These are phyloP conservation scores for Calliphora vicina DNA, from an alignment of 1,140 invertebrate species.

Conservation along the genomic window DNA sequence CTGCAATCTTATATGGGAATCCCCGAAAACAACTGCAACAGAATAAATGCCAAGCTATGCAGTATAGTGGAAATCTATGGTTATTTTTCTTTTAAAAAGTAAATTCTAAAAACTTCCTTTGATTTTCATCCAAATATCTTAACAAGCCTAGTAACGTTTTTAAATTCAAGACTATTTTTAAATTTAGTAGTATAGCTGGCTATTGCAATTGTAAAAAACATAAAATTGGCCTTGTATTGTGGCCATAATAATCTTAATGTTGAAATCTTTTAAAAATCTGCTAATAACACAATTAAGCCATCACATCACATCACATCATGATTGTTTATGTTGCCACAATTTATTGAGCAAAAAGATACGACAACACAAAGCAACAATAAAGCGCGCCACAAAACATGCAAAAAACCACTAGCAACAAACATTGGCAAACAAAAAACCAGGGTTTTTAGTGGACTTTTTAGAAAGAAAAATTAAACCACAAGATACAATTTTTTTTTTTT, in stretches of 20 bases:
- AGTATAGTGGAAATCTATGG: too few species aligned
- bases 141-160: too few species aligned
- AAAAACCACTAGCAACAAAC: neutral
- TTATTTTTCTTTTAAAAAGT: too few species aligned
- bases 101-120: too few species aligned
- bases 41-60: too few species aligned
- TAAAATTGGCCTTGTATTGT: neutral
- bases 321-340: neutral
- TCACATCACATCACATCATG: neutral
- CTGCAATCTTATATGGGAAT: too few species aligned
- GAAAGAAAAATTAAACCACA: neutral
- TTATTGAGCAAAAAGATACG: neutral
- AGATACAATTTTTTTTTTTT: neutral
- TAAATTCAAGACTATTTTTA: too few species aligned
- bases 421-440: neutral
- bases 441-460: neutral
- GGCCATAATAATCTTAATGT: neutral
- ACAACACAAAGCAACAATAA: neutral
- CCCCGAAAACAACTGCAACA: too few species aligned
- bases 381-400: neutral
- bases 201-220: too few species aligned
- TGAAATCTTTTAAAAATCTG: conserved; percentile 12
- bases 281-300: conserved; percentile 12
- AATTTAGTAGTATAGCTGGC: too few species aligned
- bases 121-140: too few species aligned